Conservation (phyloP, 1,140 invertebrate genomes). For the Drosophila lacertosa region DNA sequence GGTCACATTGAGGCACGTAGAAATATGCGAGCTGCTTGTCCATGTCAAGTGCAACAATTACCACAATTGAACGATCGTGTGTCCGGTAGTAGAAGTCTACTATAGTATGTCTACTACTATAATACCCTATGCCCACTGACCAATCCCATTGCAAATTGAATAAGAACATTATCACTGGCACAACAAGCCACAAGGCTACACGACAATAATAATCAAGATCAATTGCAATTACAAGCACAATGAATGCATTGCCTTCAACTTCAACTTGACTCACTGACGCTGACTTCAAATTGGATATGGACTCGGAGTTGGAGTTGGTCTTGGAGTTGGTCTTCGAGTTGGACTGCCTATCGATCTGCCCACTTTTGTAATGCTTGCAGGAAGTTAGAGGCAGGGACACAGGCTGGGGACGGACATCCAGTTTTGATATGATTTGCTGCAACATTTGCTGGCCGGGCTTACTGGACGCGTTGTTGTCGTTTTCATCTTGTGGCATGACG, state of each 20-base stretch:
- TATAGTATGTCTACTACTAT: constrained; percentile 14
- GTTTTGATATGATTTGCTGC: constrained; percentile 63
- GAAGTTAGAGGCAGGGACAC: constrained; percentile 32
- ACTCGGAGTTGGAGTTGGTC: no score
- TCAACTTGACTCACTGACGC: constrained; percentile 57
- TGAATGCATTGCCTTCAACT: constrained; percentile 75
- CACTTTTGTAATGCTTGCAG: constrained; percentile 52
- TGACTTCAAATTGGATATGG: constrained; percentile 23
- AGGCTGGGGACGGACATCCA: constrained; percentile 22
- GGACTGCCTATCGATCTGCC: constrained; percentile 64
- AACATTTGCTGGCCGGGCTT: constrained; percentile 31
- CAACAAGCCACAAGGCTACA: constrained; percentile 44
- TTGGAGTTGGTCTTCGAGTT: no score
- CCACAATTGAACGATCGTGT: constrained; percentile 57
- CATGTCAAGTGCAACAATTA: constrained; percentile 63
- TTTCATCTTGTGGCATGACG: constrained; percentile 51
- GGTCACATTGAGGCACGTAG: constrained; percentile 59
- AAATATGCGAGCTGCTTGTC: constrained; percentile 50
- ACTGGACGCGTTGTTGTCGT: constrained; percentile 29
- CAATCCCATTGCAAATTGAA: constrained; percentile 64
- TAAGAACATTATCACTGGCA: constrained; percentile 80
- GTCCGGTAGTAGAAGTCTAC: constrained; percentile 18
- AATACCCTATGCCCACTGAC: constrained; percentile 41
- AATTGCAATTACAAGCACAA: constrained; percentile 83
- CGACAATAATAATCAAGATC: constrained; percentile 78